Evolutionary conservation across 2,113 vertebrate species (phyloP).

Genomic region (Rattus norvegicus): DNA sequence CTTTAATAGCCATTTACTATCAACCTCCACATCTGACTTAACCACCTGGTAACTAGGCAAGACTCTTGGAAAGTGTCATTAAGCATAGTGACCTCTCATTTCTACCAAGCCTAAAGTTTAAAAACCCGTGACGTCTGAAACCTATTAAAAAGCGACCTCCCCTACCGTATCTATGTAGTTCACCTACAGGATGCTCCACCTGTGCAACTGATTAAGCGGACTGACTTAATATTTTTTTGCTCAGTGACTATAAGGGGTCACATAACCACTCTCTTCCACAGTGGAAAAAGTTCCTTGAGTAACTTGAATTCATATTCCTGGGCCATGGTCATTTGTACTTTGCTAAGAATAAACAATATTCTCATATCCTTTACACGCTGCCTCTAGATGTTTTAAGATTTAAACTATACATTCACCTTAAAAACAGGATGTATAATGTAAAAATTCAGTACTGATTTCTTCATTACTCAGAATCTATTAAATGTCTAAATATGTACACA

Average conservation of each 20-base stretch:
- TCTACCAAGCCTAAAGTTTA: background rate
- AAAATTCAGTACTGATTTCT: background rate
- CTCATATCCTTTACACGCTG: background rate
- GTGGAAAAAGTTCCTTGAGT: background rate
- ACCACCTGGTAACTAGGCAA: background rate
- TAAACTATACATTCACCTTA: background rate
- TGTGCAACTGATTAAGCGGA: background rate
- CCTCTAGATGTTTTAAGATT: background rate
- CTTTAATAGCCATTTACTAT: background rate
- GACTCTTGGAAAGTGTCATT: background rate
- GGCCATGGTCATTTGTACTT: background rate
- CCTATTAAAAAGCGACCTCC: background rate
- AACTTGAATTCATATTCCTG: background rate
- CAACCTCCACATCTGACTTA: background rate
- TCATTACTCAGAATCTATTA: background rate
- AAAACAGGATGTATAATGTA: background rate
- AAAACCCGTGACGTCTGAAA: background rate
- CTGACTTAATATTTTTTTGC: background rate
- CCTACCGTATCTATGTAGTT: background rate
- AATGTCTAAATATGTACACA: background rate
- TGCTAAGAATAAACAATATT: background rate
- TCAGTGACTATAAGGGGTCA: background rate
- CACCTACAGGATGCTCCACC: background rate
- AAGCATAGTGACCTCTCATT: background rate
- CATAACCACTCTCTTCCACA: background rate